Evolutionary conservation across 2,113 vertebrate genomes (phyloP).

Genomic region (Sebastes schlegelii): DNA sequence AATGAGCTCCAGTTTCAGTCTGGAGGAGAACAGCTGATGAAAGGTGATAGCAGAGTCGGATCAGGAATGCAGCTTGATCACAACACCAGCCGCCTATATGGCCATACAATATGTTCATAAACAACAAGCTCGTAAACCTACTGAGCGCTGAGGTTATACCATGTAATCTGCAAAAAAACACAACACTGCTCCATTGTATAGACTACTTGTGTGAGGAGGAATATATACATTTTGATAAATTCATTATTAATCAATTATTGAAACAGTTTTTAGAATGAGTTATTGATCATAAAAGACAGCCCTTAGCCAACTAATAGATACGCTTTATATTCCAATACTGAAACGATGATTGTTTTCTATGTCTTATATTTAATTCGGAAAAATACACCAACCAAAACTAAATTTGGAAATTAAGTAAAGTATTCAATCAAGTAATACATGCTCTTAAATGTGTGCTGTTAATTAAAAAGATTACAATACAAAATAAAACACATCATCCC

Average conservation of each 20-base stretch:
- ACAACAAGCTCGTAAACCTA: constrained; percentile 42
- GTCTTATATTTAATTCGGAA: not conserved
- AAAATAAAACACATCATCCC: not conserved
- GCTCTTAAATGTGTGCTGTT: not conserved
- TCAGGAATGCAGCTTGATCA: constrained; percentile 54
- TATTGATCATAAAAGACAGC: not conserved
- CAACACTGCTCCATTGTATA: not conserved
- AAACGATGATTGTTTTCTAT: not conserved
- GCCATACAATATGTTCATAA: constrained; percentile 37
- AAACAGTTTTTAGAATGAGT: not conserved
- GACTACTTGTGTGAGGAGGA: not conserved
- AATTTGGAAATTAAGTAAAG: not conserved
- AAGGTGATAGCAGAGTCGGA: constrained; percentile 60
- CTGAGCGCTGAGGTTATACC: not conserved
- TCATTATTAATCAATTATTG: not conserved
- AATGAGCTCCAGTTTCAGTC: constrained; percentile 44
- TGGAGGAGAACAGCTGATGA: constrained; percentile 71
- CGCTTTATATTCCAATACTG: not conserved
- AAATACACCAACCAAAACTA: not conserved
- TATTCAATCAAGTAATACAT: not conserved
- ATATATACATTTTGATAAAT: not conserved
- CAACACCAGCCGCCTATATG: constrained; percentile 17
- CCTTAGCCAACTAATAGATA: not conserved
- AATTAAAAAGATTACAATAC: not conserved
- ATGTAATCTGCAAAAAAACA: not conserved